Evolutionary conservation across 2,113 vertebrate species (phyloP).

Genomic region (Camelus bactrianus): DNA sequence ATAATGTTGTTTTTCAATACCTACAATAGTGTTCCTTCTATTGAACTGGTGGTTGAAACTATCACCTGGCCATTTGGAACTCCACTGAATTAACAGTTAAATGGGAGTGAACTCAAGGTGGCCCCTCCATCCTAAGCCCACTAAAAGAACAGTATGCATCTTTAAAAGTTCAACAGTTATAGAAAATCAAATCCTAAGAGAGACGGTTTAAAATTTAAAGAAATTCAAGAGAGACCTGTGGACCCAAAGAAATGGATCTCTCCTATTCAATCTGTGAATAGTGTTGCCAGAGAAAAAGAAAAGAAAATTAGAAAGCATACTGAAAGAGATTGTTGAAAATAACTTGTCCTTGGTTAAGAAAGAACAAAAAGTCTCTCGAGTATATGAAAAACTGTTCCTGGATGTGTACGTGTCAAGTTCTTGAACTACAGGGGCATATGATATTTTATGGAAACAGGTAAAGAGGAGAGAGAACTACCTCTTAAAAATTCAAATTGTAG

Average conservation of each 20-base stretch:
- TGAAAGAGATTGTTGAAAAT: constrained; percentile 33
- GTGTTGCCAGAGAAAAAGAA: constrained; percentile 34
- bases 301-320: constrained; percentile 20
- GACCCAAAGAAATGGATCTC: not conserved
- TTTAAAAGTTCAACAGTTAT: constrained; percentile 15
- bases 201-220: constrained; percentile 51
- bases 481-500: not conserved
- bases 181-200: not conserved
- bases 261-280: not conserved
- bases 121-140: not conserved
- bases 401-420: constrained; percentile 22
- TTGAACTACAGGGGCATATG: not conserved
- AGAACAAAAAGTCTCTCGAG: constrained; percentile 21
- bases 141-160: not conserved
- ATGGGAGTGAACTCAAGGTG: not conserved
- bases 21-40: not conserved
- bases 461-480: not conserved
- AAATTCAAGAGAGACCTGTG: not conserved
- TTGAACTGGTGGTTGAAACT: not conserved
- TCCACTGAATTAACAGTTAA: not conserved
- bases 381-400: not conserved
- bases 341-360: not conserved
- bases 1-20: not conserved
- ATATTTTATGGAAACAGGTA: constrained; percentile 40
- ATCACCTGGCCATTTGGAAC: not conserved